Evolutionary conservation across 2,888 invertebrate genomes (phyloP), one percentile per base, ranked within the genome.

Genomic region (Dryomyza anilis): DNA sequence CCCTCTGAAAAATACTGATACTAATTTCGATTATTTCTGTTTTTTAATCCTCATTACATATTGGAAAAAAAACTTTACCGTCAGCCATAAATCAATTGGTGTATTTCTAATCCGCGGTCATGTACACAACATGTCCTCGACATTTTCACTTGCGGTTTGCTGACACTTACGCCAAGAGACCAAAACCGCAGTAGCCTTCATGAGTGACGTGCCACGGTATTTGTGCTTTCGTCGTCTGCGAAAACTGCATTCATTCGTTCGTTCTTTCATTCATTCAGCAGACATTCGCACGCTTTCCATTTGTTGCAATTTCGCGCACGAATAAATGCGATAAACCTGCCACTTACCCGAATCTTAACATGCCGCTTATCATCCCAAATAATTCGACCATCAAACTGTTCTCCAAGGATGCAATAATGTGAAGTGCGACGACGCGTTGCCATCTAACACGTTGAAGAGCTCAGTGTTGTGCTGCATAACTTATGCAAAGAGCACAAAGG

Each of bases 231-330:
- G n/a, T n/a, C n/a, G n/a, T n/a, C n/a, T n/a, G n/a, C n/a, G n/a
- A n/a, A n/a, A n/a, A n/a, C n/a, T n/a, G n/a, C n/a, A n/a, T n/a
- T n/a, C n/a, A n/a, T n/a, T n/a, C n/a, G n/a, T n/a, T n/a, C n/a
- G n/a, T n/a, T n/a, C n/a, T n/a, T n/a, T n/a, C n/a, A n/a, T n/a
- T n/a, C n/a, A n/a, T n/a, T n/a, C 45, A n/a, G 23, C 27, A 58
- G 21, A 16, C 25, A 12, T 33, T 48, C 30, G 50, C 36, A 16
- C 36, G 33, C 29, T 27, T 36, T 39, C 27, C 27, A 59, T 59
- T 65, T 66, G 53, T 64, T 62, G 43, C 55, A 46, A 67, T 65
- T 67, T 67, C 23, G 60, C 39, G 58, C 69, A 66, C 66, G 66
- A 67, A 16, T 64, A 66, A 67, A 61, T 55, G 21, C 57, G 30